Evolutionary conservation across 2,888 invertebrate genomes (phyloP).

Genomic region (Tiliacea citrago): DNA sequence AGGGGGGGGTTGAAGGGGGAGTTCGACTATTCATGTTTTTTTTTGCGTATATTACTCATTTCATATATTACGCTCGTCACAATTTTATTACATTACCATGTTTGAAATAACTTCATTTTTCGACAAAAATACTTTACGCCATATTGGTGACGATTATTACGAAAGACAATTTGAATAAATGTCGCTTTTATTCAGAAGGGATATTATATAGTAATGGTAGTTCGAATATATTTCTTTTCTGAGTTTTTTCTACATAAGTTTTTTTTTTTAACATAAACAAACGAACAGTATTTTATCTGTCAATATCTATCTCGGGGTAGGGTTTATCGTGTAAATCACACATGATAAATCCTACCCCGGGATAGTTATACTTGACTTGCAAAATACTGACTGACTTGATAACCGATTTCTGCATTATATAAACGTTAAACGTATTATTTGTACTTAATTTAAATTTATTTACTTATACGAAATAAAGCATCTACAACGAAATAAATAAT

Average conservation of each 20-base stretch:
- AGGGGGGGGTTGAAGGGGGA: too few relatives aligned
- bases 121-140: conserved; percentile 39
- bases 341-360: too few relatives aligned
- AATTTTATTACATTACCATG: conserved; percentile 20
- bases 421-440: conserved; percentile 29
- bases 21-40: neutral
- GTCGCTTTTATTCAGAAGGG: conserved; percentile 32
- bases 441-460: conserved; percentile 51
- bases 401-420: neutral
- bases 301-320: neutral
- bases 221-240: conserved; percentile 42
- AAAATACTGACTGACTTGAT: conserved; percentile 1
- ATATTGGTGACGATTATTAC: conserved; percentile 51
- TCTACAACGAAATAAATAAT: conserved; percentile 39
- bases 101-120: conserved; percentile 40
- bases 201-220: conserved; percentile 43
- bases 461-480: conserved; percentile 1
- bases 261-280: neutral
- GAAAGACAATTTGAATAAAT: conserved; percentile 44
- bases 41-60: neutral
- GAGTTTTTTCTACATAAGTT: conserved; percentile 41
- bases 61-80: conserved; percentile 14
- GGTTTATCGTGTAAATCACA: neutral
- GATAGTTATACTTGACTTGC: neutral
- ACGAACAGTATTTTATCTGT: conserved; percentile 15